These are phyloP conservation scores for Rafetus swinhoei DNA, from an alignment of 2,113 vertebrate genomes.

Conservation along the genomic window DNA sequence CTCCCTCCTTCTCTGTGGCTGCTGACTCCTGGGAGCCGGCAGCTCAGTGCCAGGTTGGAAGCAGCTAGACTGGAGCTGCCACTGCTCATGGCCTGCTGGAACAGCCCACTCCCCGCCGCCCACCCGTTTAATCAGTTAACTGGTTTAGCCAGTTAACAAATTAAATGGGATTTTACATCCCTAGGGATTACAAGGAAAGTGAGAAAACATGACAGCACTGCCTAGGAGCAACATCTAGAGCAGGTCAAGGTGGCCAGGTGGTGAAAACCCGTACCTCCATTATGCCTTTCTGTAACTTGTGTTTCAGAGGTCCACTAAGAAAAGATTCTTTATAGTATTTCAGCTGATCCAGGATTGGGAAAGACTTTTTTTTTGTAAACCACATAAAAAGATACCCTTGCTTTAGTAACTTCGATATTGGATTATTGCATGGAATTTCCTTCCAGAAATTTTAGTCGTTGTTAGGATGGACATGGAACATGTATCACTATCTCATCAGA, in stretches of 20 bases:
- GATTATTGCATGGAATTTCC: background rate
- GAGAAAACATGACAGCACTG: fast-evolving
- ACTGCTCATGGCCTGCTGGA: no score
- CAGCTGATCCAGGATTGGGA: background rate
- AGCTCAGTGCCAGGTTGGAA: no score
- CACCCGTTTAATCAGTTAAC: no score
- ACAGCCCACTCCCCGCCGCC: no score
- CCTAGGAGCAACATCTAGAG: background rate
- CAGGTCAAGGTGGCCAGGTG: background rate
- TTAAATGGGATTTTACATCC: no score
- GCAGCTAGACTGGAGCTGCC: no score
- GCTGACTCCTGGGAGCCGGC: no score
- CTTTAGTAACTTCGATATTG: background rate
- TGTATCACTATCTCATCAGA: background rate
- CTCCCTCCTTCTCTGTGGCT: no score
- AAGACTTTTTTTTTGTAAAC: background rate
- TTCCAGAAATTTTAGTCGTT: background rate
- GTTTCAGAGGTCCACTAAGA: background rate
- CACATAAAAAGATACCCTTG: background rate
- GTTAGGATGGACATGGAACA: background rate
- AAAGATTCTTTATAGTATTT: background rate
- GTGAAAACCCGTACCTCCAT: background rate
- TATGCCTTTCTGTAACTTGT: background rate
- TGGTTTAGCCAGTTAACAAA: no score
- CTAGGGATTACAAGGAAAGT: no score